Base-by-base conservation (phyloP, 2,113 vertebrate species). In the Hippocampus guttulatus region DNA sequence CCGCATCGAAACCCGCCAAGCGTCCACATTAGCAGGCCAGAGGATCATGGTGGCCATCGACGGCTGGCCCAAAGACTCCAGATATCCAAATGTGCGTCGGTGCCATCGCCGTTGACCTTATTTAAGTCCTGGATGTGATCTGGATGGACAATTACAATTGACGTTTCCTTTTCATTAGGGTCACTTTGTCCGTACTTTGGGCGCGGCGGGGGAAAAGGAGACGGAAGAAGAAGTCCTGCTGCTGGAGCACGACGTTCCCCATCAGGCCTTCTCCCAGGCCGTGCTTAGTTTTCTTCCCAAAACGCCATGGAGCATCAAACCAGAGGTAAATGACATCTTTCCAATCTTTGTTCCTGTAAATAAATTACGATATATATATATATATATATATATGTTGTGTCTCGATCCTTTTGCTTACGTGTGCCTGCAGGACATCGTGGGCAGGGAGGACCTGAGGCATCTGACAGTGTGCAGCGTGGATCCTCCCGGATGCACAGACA, bases 401-500 rank as follows among this genome's bases (percentile, higher is more conserved):
- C 43, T 43, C 14, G 30, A 15, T 30, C 54, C 30, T 11, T 68
- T 68, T 54, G 65, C 49, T 20, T 9, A 40, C 25, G n/a, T 74
- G 8, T 77, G 69, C 61, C 74, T 89, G 18, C 81, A 98, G 97
- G 96, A 98, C 80, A 91, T 96, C 93, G 92, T 84, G 74, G 86
- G 80, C 70, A 92, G 97, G 75, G 91, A 92, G 71, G 96, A 99
- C 78, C 88, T 99, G 68, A 92, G 95, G 61, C 88, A 93, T 74
- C 90, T 99, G 33, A 89, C 54, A 30, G 91, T 99, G 57, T 99
- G 97, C 87, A 99, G 97, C 3, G 97, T 99, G 80, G 97, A 99
- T 87, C 97, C 97, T 70, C 97, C 96, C 5, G 96, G 97, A n/a
- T 99, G 97, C 81, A 99, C 97, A 0, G 97, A 99, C 79, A 99